phyloP scores from a whole-genome alignment of 2,797 vertebrate genomes.

The Falco concolor region DNA sequence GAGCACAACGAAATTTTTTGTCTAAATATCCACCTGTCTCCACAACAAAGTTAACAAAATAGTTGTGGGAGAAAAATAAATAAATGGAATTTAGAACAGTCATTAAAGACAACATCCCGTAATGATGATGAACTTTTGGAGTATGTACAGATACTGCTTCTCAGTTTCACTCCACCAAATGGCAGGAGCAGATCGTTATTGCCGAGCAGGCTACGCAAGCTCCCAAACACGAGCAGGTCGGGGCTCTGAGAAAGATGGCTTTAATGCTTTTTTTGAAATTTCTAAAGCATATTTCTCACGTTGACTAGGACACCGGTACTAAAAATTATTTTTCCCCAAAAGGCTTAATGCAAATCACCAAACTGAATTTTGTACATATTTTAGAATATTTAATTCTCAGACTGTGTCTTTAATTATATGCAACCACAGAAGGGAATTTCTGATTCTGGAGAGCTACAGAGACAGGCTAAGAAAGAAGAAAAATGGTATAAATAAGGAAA shows the following conservation, averaged over 20 bases:
- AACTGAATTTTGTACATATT: not conserved
- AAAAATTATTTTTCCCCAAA: not conserved
- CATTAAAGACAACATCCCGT: not conserved
- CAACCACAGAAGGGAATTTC: not conserved
- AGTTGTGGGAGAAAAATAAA: not conserved
- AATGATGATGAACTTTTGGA: not conserved
- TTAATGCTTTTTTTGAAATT: not conserved
- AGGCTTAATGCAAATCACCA: not conserved
- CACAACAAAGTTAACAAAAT: not conserved
- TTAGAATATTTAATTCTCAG: not conserved
- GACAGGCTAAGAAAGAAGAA: not conserved
- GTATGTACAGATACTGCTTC: not conserved
- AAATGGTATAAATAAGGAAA: rapidly evolving
- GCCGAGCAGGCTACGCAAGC: not conserved
- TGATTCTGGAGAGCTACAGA: not conserved
- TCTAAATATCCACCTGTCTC: slow-evolving; percentile 25
- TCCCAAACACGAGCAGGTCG: not conserved
- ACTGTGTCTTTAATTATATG: not conserved
- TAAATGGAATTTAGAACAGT: not conserved
- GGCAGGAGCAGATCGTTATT: not conserved
- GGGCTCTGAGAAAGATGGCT: not conserved
- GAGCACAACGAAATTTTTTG: not conserved
- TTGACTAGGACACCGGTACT: not conserved
- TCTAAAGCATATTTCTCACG: not conserved
- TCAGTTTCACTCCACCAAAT: not conserved